Conservation (phyloP, 2,888 invertebrate species). For the Protophormia terraenovae region DNA sequence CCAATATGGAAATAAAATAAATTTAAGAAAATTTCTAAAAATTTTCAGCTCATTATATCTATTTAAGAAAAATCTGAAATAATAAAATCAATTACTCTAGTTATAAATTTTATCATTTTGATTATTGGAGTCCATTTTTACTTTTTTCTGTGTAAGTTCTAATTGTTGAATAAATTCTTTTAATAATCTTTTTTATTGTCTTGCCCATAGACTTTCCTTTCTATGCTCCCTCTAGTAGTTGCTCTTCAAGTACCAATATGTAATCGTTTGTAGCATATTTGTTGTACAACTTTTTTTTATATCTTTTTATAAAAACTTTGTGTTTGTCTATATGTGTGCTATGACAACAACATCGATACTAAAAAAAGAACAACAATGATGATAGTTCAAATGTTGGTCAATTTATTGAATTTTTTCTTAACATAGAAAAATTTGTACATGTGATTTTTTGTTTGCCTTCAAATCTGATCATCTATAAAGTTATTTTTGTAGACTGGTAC, state of each 20-base stretch:
- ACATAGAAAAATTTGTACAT: not conserved
- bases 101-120: too few species aligned
- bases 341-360: slow-evolving; percentile 6
- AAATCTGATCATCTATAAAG: slow-evolving; percentile 43
- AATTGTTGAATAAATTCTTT: not conserved
- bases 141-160: too few species aligned
- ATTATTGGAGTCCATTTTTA: too few species aligned
- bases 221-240: not conserved
- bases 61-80: too few species aligned
- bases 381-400: slow-evolving; percentile 74
- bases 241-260: slow-evolving; percentile 23
- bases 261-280: slow-evolving; percentile 29
- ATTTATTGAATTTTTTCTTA: slow-evolving; percentile 76
- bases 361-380: slow-evolving; percentile 55
- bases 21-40: too few species aligned
- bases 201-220: not conserved
- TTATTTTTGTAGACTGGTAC: slow-evolving; percentile 1
- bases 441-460: slow-evolving; percentile 12
- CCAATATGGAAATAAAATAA: too few species aligned
- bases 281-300: slow-evolving; percentile 3
- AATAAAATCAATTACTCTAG: too few species aligned
- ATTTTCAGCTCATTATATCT: too few species aligned
- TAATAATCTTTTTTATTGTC: not conserved
- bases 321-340: slow-evolving; percentile 9
- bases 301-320: slow-evolving; percentile 12